phyloP scores from a whole-genome alignment of 2,113 vertebrate genomes.

The Aphyosemion australe region DNA sequence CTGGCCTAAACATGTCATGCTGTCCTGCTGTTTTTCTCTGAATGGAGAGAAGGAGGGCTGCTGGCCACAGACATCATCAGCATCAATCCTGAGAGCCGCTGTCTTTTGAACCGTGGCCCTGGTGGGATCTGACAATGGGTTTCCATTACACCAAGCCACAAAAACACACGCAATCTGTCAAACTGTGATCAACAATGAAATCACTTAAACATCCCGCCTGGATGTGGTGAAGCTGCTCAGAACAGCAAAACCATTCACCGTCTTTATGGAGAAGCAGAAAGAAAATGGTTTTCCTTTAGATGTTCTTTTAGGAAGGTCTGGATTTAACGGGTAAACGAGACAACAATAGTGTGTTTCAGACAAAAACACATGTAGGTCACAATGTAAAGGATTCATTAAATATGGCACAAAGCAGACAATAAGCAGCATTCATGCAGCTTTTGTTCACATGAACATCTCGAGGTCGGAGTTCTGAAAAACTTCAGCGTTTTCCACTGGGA shows the following conservation, averaged over 20 bases:
- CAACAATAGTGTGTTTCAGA: too few species aligned
- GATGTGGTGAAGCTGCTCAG: conserved; percentile 8
- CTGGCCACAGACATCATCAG: conserved; percentile 32
- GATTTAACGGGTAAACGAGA: too few species aligned
- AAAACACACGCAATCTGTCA: conserved; percentile 3
- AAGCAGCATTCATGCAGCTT: too few species aligned
- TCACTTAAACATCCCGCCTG: conserved; percentile 10
- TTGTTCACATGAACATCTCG: too few species aligned
- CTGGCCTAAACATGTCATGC: conserved; percentile 57
- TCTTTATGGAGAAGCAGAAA: too few species aligned
- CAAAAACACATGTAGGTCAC: too few species aligned
- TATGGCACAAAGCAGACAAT: too few species aligned
- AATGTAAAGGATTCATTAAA: too few species aligned
- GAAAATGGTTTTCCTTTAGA: too few species aligned
- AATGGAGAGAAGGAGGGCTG: conserved; percentile 9
- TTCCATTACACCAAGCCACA: conserved; percentile 43
- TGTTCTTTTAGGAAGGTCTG: too few species aligned
- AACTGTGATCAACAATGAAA: conserved; percentile 12
- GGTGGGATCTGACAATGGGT: conserved; percentile 28
- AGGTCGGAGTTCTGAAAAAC: too few species aligned
- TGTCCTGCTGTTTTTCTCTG: conserved; percentile 47
- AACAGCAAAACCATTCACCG: not conserved
- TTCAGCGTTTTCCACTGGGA: too few species aligned
- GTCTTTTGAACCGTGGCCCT: conserved; percentile 6
- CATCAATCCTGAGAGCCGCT: conserved; percentile 8